Evolutionary conservation across 2,113 vertebrate species (phyloP).

Genomic region (Leuciscus idus): DNA sequence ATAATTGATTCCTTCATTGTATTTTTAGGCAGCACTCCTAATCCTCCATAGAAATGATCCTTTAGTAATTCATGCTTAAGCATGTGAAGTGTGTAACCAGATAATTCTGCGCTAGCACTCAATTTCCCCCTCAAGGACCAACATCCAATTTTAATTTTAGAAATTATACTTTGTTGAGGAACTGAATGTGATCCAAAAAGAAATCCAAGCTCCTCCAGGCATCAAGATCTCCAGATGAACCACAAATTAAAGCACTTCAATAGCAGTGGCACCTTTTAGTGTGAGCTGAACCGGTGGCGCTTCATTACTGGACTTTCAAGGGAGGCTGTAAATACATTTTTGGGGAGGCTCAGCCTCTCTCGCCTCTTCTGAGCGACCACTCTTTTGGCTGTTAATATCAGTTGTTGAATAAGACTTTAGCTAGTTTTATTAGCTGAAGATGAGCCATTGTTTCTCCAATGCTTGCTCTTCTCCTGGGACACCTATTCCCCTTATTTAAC

Average conservation of each 20-base stretch:
- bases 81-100: slow-evolving; percentile 16
- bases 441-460: slow-evolving; percentile 2
- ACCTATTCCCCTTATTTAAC: slow-evolving; percentile 35
- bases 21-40: neutral
- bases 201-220: neutral
- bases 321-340: neutral
- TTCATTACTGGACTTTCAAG: neutral
- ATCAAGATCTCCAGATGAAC: neutral
- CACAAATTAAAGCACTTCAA: neutral
- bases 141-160: slow-evolving; percentile 13
- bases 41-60: neutral
- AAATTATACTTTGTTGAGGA: neutral
- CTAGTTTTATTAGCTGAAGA: slow-evolving; percentile 14
- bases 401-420: slow-evolving; percentile 10
- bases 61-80: neutral
- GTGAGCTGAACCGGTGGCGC: neutral
- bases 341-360: neutral
- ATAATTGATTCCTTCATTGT: neutral
- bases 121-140: slow-evolving; percentile 5
- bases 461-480: neutral
- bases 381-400: slow-evolving; percentile 5
- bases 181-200: neutral
- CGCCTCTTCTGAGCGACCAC: neutral
- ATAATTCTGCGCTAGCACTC: neutral
- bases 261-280: neutral